phyloP scores from a whole-genome alignment of 2,797 vertebrate genomes.

The Limnodromus scolopaceus region DNA sequence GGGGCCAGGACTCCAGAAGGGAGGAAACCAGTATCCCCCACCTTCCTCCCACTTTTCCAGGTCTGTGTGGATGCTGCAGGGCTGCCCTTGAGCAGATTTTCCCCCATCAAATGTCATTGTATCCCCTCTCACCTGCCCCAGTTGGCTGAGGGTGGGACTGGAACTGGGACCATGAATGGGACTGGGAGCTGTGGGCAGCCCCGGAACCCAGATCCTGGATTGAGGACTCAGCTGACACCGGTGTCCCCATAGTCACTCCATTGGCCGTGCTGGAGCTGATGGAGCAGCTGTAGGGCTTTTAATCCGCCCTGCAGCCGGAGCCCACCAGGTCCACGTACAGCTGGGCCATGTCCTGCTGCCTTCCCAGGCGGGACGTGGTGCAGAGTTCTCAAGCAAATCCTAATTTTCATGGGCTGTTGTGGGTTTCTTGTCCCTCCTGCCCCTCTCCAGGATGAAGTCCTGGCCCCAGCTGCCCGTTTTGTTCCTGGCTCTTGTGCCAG shows the following conservation, averaged over 20 bases:
- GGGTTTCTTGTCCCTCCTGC: background rate
- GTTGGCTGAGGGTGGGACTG: background rate
- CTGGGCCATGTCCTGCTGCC: background rate
- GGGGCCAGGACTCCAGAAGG: background rate
- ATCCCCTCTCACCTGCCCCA: background rate
- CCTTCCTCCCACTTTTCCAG: background rate
- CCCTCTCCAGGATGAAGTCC: background rate
- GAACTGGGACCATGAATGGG: background rate
- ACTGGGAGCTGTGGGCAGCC: background rate
- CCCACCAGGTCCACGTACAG: background rate
- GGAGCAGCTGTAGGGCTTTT: background rate
- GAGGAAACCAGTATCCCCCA: background rate
- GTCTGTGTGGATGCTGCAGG: background rate
- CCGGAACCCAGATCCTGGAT: background rate
- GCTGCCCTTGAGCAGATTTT: background rate
- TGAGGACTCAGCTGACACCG: rapidly evolving
- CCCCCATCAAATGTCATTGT: background rate
- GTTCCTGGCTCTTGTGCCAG: background rate
- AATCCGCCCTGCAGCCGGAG: background rate
- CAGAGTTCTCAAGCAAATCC: background rate
- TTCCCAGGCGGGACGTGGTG: background rate
- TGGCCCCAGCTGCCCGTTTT: background rate
- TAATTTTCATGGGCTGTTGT: background rate
- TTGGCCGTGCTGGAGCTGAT: background rate
- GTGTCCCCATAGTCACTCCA: rapidly evolving